Conservation (phyloP, 1,140 invertebrate species). For the Ectropis grisescens region DNA sequence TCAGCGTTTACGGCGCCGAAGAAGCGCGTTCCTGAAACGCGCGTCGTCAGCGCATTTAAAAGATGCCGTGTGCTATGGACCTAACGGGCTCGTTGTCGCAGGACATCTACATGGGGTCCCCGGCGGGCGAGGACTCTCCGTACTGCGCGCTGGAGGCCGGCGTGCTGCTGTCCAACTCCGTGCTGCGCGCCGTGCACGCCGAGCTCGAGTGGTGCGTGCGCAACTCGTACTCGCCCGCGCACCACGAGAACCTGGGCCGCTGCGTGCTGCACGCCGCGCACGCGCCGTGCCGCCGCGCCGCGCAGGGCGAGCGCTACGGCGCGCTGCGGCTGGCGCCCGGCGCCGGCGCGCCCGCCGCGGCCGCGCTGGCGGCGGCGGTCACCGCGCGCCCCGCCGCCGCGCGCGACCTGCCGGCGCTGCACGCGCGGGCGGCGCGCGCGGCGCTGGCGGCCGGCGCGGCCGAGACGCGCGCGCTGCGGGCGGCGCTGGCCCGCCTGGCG, state of each 20-base stretch:
- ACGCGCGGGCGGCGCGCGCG: too few relatives aligned
- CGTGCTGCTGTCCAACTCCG: conserved; percentile 34
- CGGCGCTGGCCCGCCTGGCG: conserved; percentile 5
- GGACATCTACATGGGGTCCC: conserved; percentile 83
- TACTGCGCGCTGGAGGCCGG: conserved; percentile 73
- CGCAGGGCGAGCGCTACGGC: conserved; percentile 18
- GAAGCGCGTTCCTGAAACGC: conserved; percentile 82
- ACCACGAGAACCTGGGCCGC: conserved; percentile 86
- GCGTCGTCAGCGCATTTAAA: conserved; percentile 76
- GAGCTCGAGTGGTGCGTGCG: conserved; percentile 89
- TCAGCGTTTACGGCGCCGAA: too few relatives aligned
- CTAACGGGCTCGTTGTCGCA: conserved; percentile 83
- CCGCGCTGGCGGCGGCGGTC: conserved; percentile 58
- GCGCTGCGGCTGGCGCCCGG: conserved; percentile 6
- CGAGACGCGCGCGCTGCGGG: conserved; percentile 11
- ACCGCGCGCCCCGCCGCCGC: conserved; percentile 69
- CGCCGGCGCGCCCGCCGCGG: conserved; percentile 2
- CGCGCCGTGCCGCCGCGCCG: conserved; percentile 16
- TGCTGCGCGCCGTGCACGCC: conserved; percentile 78
- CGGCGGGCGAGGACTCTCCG: conserved; percentile 59
- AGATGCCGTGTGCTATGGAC: too few relatives aligned
- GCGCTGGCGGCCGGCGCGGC: too few relatives aligned
- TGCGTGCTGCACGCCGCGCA: conserved; percentile 74
- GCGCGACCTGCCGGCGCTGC: too few relatives aligned
- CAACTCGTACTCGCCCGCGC: conserved; percentile 82